A percentile compares a stretch with the other conserved stretches of the same genome.
Conservation (phyloP, 2,888 invertebrate species). For the Euzophera pinguis region DNA sequence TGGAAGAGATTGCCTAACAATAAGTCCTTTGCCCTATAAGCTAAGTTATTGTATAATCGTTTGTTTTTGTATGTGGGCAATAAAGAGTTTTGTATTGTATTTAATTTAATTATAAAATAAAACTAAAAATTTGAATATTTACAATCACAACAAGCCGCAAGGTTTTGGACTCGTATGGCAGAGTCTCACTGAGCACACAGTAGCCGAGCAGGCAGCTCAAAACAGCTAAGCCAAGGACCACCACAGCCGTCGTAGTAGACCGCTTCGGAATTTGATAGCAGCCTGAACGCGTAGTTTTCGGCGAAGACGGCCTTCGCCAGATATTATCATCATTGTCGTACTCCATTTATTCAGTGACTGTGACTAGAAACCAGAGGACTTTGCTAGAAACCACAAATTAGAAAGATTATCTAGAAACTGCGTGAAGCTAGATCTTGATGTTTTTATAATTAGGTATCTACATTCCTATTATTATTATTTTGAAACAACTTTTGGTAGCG, state of each 20-base stretch:
- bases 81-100: no score
- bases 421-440: no score
- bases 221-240: slow-evolving; percentile 66
- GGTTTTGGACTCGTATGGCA: slow-evolving; percentile 71
- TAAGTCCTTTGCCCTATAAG: no score
- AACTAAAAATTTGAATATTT: slow-evolving; percentile 29
- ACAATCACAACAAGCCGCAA: slow-evolving; percentile 64
- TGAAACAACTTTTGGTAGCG: no score
- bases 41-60: no score
- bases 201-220: slow-evolving; percentile 72
- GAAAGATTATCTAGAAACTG: no score
- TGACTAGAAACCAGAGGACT: no score
- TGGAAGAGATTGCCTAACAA: no score
- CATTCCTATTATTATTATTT: no score
- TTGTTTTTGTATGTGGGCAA: no score
- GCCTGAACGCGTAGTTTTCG: slow-evolving; percentile 39
- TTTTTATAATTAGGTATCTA: no score
- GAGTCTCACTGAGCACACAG: slow-evolving; percentile 67
- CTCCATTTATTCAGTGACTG: slow-evolving; percentile 43
- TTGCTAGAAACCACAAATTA: no score
- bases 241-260: slow-evolving; percentile 60
- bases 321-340: slow-evolving; percentile 66
- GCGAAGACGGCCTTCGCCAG: slow-evolving; percentile 56
- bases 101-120: neutral
- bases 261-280: slow-evolving; percentile 58